Evolutionary conservation across 1,140 invertebrate genomes (phyloP).

Genomic region (Mylabris phalerata): DNA sequence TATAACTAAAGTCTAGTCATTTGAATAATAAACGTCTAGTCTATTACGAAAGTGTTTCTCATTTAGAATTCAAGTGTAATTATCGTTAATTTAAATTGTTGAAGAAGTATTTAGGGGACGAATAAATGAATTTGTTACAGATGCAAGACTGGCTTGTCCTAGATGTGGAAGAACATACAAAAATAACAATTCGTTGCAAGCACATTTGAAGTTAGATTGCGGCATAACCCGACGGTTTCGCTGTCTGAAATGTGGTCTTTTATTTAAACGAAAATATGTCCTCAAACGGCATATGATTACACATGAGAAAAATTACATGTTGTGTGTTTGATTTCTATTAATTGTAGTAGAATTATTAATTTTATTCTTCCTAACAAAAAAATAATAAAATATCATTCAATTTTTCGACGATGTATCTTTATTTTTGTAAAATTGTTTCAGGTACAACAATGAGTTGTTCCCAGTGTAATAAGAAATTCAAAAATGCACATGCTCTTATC

Average conservation of each 20-base stretch:
- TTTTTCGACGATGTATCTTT: no score
- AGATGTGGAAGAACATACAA: slow-evolving; percentile 24
- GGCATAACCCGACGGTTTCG: slow-evolving; percentile 1
- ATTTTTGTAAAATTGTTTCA: no score
- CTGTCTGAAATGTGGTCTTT: background rate
- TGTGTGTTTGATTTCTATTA: no score
- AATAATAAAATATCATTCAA: no score
- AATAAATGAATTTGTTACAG: slow-evolving; percentile 10
- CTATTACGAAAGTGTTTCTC: background rate
- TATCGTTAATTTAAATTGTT: no score
- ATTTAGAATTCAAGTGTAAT: no score
- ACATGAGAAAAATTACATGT: background rate
- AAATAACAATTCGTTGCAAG: slow-evolving; percentile 18
- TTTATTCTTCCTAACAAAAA: no score
- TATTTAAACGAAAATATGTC: background rate
- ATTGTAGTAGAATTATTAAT: no score
- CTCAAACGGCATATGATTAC: slow-evolving; percentile 1
- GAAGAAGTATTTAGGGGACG: no score
- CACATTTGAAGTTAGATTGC: slow-evolving; percentile 22
- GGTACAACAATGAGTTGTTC: no score
- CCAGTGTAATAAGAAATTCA: no score
- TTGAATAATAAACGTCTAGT: background rate
- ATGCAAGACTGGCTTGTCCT: slow-evolving; percentile 7
- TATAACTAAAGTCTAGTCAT: background rate
- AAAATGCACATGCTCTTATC: no score